These are phyloP conservation scores for Siderastrea siderea DNA, from an alignment of 92 coral and sea anemone species.

Conservation along the genomic window DNA sequence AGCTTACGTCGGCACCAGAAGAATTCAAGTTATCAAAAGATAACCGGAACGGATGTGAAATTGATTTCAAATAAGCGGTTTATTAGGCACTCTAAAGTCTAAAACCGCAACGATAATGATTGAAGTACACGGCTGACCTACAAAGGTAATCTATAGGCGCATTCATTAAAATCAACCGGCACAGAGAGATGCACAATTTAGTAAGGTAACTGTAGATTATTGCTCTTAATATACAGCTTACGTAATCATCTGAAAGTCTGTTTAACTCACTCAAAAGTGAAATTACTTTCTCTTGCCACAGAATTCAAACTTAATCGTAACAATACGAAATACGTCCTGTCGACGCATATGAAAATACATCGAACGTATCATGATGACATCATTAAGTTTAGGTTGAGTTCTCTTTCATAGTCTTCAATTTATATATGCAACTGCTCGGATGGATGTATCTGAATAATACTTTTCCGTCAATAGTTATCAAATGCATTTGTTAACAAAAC, in stretches of 20 bases:
- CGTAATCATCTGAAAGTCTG: too few relatives aligned
- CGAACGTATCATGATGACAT: too few relatives aligned
- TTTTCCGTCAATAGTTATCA: background rate
- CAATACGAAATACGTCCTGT: too few relatives aligned
- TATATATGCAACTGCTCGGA: too few relatives aligned
- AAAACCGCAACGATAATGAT: background rate
- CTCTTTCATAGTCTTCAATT: background rate
- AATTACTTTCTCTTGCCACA: too few relatives aligned
- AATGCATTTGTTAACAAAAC: constrained; percentile 8
- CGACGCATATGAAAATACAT: too few relatives aligned
- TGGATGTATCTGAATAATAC: background rate
- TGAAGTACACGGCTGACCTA: background rate
- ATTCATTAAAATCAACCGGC: background rate
- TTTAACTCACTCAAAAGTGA: too few relatives aligned
- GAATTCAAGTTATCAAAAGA: background rate
- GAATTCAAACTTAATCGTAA: too few relatives aligned
- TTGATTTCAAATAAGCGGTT: too few relatives aligned
- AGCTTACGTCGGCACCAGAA: background rate
- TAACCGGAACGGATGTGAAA: background rate
- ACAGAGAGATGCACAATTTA: background rate
- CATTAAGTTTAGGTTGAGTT: background rate
- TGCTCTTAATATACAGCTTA: background rate
- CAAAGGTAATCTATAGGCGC: background rate
- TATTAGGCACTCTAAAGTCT: background rate
- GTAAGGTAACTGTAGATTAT: too few relatives aligned